A percentile compares a stretch with the other conserved stretches of the same genome.
phyloP scores from a whole-genome alignment of 2,888 invertebrate genomes.

The Xylota sylvarum region DNA sequence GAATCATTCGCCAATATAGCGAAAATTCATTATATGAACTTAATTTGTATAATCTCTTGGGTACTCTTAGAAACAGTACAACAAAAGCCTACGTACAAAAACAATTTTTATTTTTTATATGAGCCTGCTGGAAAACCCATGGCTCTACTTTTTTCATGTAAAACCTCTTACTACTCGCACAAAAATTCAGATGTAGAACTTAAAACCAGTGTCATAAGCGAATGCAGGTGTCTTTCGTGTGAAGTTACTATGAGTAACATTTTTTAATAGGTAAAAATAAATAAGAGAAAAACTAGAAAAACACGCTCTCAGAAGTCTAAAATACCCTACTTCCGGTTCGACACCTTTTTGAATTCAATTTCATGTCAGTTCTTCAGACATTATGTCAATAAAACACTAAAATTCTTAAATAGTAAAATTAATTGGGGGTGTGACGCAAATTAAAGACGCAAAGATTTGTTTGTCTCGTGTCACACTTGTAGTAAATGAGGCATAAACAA shows the following conservation, averaged over 20 bases:
- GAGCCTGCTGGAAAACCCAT: no score
- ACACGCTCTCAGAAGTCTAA: neutral
- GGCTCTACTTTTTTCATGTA: no score
- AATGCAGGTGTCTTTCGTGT: no score
- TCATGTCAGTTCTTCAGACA: neutral
- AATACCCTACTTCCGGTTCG: neutral
- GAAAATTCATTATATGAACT: neutral
- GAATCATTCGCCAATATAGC: neutral
- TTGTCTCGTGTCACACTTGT: neutral
- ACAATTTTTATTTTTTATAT: no score
- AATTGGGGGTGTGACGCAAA: conserved; percentile 9
- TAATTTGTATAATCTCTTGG: neutral
- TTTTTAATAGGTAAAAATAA: no score
- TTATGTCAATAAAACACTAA: neutral
- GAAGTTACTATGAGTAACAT: no score
- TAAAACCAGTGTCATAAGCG: no score
- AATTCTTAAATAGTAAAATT: conserved; percentile 3
- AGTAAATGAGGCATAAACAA: neutral
- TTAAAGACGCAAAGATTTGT: conserved; percentile 3
- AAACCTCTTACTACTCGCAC: no score
- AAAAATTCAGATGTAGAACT: no score
- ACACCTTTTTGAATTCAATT: neutral
- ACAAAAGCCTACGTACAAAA: no score
- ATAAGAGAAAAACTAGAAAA: neutral
- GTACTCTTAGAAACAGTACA: no score